Base-by-base conservation (phyloP, 2,888 invertebrate genomes). In the Archips xylosteana region DNA sequence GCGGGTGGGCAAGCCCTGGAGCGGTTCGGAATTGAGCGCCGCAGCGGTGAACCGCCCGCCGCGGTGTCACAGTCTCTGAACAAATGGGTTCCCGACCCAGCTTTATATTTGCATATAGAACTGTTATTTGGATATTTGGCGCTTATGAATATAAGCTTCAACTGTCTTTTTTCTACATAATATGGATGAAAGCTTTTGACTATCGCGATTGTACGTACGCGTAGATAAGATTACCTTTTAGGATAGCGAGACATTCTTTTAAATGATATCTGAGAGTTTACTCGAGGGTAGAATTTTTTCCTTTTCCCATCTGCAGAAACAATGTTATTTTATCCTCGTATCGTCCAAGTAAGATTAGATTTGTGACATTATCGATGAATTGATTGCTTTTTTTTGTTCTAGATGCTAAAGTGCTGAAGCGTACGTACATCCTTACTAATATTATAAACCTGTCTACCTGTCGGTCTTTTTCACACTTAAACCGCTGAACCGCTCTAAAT, bases 21-120 rank as follows among this genome's bases (percentile, higher is more conserved):
- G 67, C 59, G 57, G 45, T 32, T 23, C 42, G 13, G 67, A 45
- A 23, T 59, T 32, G 67, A 62, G 15, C 47, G 32, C 34, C 39
- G 39, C 49, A 4, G 51, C 66, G 66, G 42, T 45, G 59, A 59
- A 42, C 67, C 59, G 45, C n/a, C 64, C 57, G 45, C 45, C 8
- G 69, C 49, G 45, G 36, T 23, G 69, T 47, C 60, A 47, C 72
- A 57, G 62, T 72, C 63, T 57, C 59, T 36, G 49, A 68, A 69
- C 73, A 73, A 73, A 73, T 69, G 39, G 68, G 68, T 49, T 73
- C 47, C 68, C 49, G 13, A 63, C 68, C 68, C 68, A 32, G 47
- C 59, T 59, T 47, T 57, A 47, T 68, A 73, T 73, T 73, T 68
- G 59, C 73, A 73, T 73, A 68, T 73, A 73, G 68, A 73, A 68